Evolutionary conservation across 2,113 vertebrate species (phyloP).

Genomic region (Puntigrus tetrazona): DNA sequence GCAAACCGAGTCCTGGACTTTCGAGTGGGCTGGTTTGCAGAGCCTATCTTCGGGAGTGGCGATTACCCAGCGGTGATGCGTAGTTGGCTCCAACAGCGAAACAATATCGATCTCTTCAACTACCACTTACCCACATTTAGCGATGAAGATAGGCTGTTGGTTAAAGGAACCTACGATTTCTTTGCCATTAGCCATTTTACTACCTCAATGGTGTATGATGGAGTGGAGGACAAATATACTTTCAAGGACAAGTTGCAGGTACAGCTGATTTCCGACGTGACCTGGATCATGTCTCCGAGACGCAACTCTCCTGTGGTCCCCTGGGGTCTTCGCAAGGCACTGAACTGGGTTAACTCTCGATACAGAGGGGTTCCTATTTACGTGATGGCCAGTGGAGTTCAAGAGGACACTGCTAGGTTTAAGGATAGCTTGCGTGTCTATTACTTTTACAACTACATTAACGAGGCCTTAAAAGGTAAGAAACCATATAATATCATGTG

Average conservation of each 20-base stretch:
- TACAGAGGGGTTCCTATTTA: conserved; percentile 87
- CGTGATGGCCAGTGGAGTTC: conserved; percentile 87
- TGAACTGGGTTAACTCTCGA: conserved; percentile 77
- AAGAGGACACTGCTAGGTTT: conserved; percentile 78
- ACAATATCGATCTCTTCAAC: conserved; percentile 73
- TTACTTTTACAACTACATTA: conserved; percentile 91
- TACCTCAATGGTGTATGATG: conserved; percentile 86
- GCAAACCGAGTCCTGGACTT: conserved; percentile 88
- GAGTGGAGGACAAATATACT: conserved; percentile 83
- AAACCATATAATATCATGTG: background rate
- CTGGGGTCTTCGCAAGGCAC: conserved; percentile 89
- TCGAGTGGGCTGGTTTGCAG: conserved; percentile 88
- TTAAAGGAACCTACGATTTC: conserved; percentile 91
- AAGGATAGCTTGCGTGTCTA: conserved; percentile 86
- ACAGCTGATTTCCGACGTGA: conserved; percentile 88
- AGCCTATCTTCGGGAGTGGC: conserved; percentile 90
- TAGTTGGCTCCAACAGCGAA: conserved; percentile 83
- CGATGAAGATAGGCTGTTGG: conserved; percentile 78
- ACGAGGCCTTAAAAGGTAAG: conserved; percentile 96
- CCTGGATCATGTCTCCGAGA: conserved; percentile 80
- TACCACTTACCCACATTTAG: conserved; percentile 88
- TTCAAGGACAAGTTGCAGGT: conserved; percentile 84
- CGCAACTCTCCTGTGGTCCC: conserved; percentile 84
- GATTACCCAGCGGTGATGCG: conserved; percentile 91
- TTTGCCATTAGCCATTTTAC: conserved; percentile 93